Evolutionary conservation across 1,140 invertebrate genomes (phyloP).

Genomic region (Drosophila ambigua): DNA sequence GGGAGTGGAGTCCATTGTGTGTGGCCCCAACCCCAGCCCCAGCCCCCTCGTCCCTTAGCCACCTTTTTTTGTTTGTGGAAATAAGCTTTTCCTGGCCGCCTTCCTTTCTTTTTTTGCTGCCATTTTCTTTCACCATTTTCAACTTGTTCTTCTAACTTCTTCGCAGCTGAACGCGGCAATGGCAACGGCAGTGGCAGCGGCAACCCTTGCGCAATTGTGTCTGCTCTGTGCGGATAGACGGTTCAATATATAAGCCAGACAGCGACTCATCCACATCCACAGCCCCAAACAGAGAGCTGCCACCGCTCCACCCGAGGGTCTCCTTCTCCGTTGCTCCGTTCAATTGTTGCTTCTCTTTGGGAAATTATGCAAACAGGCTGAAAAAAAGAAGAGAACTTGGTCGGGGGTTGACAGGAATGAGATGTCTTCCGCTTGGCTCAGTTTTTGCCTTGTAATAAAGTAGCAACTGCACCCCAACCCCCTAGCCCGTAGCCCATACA

Average conservation of each 20-base stretch:
- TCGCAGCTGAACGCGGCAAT: not conserved
- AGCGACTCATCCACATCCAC: not conserved
- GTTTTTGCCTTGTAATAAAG: constrained; percentile 65
- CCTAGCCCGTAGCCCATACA: too few species aligned
- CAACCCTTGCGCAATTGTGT: constrained; percentile 14
- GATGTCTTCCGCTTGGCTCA: constrained; percentile 41
- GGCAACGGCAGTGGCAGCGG: too few species aligned
- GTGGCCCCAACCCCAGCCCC: not conserved
- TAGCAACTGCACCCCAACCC: constrained; percentile 33
- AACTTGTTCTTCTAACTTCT: constrained; percentile 19
- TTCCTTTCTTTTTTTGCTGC: constrained; percentile 1
- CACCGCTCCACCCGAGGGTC: too few species aligned
- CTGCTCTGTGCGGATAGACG: constrained; percentile 25
- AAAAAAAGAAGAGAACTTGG: constrained; percentile 22
- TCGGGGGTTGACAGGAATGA: constrained; percentile 29
- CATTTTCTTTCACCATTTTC: constrained; percentile 21
- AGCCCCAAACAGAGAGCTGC: not conserved
- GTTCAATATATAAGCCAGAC: constrained; percentile 33
- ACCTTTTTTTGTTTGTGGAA: constrained; percentile 8
- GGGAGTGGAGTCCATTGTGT: constrained; percentile 45
- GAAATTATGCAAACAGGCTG: constrained; percentile 69
- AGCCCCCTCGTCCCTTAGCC: not conserved
- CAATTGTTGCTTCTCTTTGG: constrained; percentile 69
- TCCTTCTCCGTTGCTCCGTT: not conserved
- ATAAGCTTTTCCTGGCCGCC: not conserved